A percentile compares a stretch with the other conserved stretches of the same genome.
Evolutionary conservation across 2,797 vertebrate species (phyloP).

Genomic region (Simalia tracyae): DNA sequence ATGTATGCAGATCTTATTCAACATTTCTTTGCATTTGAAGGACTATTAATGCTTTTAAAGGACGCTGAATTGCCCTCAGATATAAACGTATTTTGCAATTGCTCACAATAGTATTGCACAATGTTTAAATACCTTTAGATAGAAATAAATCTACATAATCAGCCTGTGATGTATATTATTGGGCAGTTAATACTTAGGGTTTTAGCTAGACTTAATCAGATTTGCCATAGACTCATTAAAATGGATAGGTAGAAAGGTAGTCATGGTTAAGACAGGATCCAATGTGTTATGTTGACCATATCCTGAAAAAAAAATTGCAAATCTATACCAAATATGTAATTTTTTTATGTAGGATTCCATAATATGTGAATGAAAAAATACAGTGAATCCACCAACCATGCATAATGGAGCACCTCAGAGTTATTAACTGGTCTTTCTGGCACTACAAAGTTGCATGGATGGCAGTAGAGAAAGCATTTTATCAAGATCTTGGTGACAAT

Average conservation of each 20-base stretch:
- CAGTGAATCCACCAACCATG: not conserved
- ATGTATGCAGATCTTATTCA: not conserved
- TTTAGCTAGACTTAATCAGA: not conserved
- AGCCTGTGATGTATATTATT: not conserved
- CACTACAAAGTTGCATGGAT: not conserved
- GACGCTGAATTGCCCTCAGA: not conserved
- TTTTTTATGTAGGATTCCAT: not conserved
- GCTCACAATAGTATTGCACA: not conserved
- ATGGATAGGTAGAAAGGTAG: not conserved
- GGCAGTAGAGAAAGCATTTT: not conserved
- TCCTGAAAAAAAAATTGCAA: not conserved
- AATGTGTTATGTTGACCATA: not conserved
- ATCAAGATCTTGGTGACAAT: not conserved
- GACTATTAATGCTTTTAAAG: not conserved
- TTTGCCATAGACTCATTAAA: not conserved
- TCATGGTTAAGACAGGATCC: not conserved
- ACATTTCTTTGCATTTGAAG: not conserved
- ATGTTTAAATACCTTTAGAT: not conserved
- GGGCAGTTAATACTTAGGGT: not conserved
- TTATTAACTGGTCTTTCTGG: not conserved
- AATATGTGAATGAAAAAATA: not conserved
- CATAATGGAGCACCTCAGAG: not conserved
- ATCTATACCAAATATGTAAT: not conserved
- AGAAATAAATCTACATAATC: not conserved
- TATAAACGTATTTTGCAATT: not conserved